Percentiles rank a stretch among this genome's conserved stretches.
phyloP scores from a whole-genome alignment of 1,140 invertebrate genomes.

The Arion vulgaris region DNA sequence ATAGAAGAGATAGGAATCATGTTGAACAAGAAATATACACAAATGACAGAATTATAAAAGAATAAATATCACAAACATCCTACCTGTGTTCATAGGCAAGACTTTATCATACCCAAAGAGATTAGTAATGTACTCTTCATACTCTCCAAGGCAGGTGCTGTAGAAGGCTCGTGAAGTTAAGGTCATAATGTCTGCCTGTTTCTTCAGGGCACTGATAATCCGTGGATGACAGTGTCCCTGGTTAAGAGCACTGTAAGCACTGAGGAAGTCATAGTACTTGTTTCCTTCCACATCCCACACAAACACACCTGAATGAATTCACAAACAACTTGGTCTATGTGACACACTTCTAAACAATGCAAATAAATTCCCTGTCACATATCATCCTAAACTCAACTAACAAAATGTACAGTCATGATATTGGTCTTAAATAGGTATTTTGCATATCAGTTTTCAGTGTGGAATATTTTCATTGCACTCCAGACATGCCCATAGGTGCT shows the following conservation, averaged over 20 bases:
- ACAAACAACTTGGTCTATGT: not conserved
- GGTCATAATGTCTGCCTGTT: conserved; percentile 82
- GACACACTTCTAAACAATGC: not conserved
- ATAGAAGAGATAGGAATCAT: too few relatives aligned
- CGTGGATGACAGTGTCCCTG: conserved; percentile 98
- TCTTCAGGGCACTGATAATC: conserved; percentile 86
- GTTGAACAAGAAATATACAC: too few relatives aligned
- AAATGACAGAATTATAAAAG: too few relatives aligned
- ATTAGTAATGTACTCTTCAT: conserved; percentile 92
- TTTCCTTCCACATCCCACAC: conserved; percentile 98
- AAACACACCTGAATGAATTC: conserved; percentile 80
- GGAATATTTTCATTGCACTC: too few relatives aligned
- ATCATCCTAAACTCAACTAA: too few relatives aligned
- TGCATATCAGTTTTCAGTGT: too few relatives aligned
- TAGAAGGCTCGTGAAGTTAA: conserved; percentile 94
- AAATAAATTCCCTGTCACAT: not conserved
- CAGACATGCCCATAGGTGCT: too few relatives aligned
- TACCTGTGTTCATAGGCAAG: conserved; percentile 96
- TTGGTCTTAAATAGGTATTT: too few relatives aligned
- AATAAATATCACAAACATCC: not conserved
- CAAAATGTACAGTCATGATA: too few relatives aligned
- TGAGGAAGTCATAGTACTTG: conserved; percentile 95
- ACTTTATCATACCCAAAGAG: conserved; percentile 95
- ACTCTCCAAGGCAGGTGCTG: conserved; percentile 91
- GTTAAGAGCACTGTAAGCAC: conserved; percentile 97